Conservation (phyloP, 1,140 invertebrate species). For the Leptinotarsa texana region DNA sequence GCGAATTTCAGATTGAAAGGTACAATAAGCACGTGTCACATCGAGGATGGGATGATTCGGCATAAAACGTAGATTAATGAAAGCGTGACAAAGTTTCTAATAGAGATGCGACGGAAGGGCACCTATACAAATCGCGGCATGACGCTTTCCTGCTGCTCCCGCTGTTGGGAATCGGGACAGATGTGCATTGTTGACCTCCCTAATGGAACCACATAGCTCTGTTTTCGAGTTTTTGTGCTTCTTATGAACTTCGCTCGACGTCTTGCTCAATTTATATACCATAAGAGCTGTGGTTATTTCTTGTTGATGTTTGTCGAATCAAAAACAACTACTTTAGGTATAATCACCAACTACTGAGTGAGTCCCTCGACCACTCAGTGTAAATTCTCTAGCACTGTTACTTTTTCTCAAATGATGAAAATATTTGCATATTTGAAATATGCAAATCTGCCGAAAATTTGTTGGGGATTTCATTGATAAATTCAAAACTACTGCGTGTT, state of each 20-base stretch:
- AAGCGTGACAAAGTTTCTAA: constrained; percentile 44
- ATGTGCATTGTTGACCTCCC: constrained; percentile 7
- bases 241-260: not conserved
- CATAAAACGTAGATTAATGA: constrained; percentile 48
- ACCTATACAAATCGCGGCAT: constrained; percentile 21
- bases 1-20: constrained; percentile 29
- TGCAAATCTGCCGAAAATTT: no score
- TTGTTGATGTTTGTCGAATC: no score
- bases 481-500: no score
- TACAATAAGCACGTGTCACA: constrained; percentile 38
- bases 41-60: constrained; percentile 35
- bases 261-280: no score
- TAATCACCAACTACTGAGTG: no score
- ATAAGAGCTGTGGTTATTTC: no score
- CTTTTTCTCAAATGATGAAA: no score
- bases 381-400: no score
- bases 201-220: not conserved
- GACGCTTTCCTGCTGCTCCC: not conserved
- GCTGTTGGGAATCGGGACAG: not conserved
- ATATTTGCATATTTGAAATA: no score
- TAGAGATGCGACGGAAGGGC: constrained; percentile 38
- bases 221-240: not conserved
- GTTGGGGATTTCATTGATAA: no score
- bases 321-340: no score
- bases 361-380: no score